These are phyloP conservation scores for Atherinosoma microstoma DNA, from an alignment of 2,797 vertebrate genomes.

Conservation along the genomic window DNA sequence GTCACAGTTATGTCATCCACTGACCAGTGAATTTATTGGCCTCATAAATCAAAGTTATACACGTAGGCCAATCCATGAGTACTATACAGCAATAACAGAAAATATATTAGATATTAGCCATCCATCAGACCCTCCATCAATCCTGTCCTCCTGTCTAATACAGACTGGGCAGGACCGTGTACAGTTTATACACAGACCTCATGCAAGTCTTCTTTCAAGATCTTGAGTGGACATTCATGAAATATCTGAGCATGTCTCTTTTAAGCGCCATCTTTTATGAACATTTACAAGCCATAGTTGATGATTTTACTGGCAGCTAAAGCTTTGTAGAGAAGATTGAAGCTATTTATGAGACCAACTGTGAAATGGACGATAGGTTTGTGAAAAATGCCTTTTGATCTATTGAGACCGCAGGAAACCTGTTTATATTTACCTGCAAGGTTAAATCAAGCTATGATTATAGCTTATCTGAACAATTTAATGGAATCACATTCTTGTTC, in stretches of 20 bases:
- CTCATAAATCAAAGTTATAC: constrained; percentile 27
- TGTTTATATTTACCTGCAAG: neutral
- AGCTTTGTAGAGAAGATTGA: neutral
- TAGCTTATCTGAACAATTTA: neutral
- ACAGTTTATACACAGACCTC: neutral
- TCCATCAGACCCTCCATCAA: neutral
- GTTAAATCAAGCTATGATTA: neutral
- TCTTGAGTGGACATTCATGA: neutral
- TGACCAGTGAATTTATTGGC: constrained; percentile 16
- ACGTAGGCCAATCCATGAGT: constrained; percentile 9
- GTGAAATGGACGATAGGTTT: neutral
- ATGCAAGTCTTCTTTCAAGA: neutral
- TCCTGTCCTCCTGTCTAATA: neutral
- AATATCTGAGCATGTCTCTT: neutral
- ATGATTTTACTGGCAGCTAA: neutral
- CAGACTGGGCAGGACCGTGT: neutral
- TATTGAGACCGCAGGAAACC: neutral
- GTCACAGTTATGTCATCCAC: constrained; percentile 19
- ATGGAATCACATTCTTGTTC: neutral
- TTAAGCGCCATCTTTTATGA: neutral
- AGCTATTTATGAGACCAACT: neutral
- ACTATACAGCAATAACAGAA: constrained; percentile 1
- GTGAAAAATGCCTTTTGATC: neutral
- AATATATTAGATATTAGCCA: constrained; percentile 9
- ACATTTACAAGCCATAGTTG: neutral